These are phyloP conservation scores for Tyrophagus putrescentiae DNA, from an alignment of 1,140 invertebrate species.

Conservation along the genomic window DNA sequence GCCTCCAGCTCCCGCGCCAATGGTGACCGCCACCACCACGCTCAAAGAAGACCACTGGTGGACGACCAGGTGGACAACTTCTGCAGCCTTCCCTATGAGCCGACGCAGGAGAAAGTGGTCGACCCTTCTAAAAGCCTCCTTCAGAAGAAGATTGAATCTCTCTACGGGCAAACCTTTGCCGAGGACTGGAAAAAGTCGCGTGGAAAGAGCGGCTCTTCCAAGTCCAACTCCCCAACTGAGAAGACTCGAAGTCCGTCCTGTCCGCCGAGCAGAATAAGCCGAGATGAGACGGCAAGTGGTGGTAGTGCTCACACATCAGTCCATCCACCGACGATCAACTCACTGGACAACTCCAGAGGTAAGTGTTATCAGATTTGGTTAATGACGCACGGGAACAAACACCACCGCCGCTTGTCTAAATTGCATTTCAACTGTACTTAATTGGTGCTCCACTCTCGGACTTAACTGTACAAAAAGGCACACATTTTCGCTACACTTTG, in stretches of 20 bases:
- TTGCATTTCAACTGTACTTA: too few relatives aligned
- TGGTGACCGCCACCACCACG: not conserved
- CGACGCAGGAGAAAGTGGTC: not conserved
- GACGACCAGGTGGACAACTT: not conserved
- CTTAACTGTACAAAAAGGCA: too few relatives aligned
- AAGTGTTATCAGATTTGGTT: too few relatives aligned
- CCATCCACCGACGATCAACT: conserved; percentile 12
- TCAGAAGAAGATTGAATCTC: conserved; percentile 64
- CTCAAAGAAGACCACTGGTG: not conserved
- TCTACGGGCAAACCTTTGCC: conserved; percentile 48
- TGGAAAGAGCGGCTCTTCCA: conserved; percentile 5
- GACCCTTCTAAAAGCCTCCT: conserved; percentile 43
- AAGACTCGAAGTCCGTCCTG: conserved; percentile 22
- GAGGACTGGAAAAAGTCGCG: conserved; percentile 23
- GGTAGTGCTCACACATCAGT: too few relatives aligned
- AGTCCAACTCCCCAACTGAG: not conserved
- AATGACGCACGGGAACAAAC: too few relatives aligned
- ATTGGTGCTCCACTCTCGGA: too few relatives aligned
- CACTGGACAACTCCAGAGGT: not conserved
- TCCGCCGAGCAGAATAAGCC: conserved; percentile 10
- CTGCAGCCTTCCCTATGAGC: not conserved
- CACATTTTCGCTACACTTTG: too few relatives aligned
- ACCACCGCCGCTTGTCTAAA: too few relatives aligned
- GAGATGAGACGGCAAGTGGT: not conserved
- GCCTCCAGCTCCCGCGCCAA: too few relatives aligned